Conservation (phyloP, 2,113 vertebrate species). For the Tychaedon coryphoeus region DNA sequence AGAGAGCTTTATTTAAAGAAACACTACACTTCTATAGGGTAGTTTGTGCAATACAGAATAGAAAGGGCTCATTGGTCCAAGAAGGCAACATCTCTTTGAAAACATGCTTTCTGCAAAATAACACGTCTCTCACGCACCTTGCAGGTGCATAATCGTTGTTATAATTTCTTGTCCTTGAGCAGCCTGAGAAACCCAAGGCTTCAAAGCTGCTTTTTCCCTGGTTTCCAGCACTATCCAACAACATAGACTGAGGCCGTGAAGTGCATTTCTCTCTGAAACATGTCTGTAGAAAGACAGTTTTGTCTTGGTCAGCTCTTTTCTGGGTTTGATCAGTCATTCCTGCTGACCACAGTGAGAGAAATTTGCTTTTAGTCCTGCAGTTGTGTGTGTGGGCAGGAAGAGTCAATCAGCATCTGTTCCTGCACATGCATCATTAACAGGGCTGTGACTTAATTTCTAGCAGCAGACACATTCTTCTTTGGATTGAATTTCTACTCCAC, state of each 20-base stretch:
- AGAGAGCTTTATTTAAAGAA: too few species aligned
- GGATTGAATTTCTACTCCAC: not conserved
- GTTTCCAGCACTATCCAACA: too few species aligned
- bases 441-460: constrained; percentile 12
- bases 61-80: too few species aligned
- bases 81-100: too few species aligned
- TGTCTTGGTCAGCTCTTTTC: constrained; percentile 18
- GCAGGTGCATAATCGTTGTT: too few species aligned
- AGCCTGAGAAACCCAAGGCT: too few species aligned
- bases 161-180: too few species aligned
- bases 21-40: too few species aligned
- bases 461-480: not conserved
- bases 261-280: not conserved
- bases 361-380: not conserved
- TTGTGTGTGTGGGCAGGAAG: constrained; percentile 10
- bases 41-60: too few species aligned
- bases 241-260: not conserved
- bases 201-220: too few species aligned
- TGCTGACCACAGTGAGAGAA: not conserved
- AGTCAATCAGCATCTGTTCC: constrained; percentile 40
- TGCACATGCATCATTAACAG: not conserved
- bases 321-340: not conserved
- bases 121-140: too few species aligned
- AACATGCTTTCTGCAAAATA: too few species aligned
- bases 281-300: not conserved